Evolutionary conservation across 2,888 invertebrate genomes (phyloP).

Genomic region (Invenusta paracnida): DNA sequence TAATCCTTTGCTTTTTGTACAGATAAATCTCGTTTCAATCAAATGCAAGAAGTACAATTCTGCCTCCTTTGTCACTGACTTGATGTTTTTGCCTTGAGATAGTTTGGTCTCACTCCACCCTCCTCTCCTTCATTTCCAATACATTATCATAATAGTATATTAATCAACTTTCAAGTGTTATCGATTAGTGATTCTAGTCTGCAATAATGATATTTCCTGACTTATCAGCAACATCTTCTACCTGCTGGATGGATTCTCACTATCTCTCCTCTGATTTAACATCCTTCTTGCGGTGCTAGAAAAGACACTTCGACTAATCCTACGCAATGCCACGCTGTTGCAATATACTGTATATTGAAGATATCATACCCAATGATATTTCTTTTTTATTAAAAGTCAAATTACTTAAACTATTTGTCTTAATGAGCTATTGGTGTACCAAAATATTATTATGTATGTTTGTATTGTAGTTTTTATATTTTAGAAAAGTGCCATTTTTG

Average conservation of each 20-base stretch:
- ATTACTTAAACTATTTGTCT: background rate
- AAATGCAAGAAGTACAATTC: slow-evolving; percentile 23
- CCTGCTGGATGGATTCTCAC: background rate
- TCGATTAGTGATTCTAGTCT: background rate
- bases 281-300: background rate
- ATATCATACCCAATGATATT: no score
- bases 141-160: no score
- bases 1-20: background rate
- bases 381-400: background rate
- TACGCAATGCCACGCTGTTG: background rate
- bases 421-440: background rate
- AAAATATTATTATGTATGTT: background rate
- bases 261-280: background rate
- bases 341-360: background rate
- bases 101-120: no score
- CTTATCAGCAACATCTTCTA: no score
- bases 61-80: background rate
- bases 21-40: background rate
- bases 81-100: background rate
- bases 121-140: no score
- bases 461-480: background rate
- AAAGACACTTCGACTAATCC: background rate
- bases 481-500: slow-evolving; percentile 11
- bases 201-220: background rate
- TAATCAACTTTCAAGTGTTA: no score